Conservation (phyloP, 2,797 vertebrate genomes). For the Sciaenops ocellatus region DNA sequence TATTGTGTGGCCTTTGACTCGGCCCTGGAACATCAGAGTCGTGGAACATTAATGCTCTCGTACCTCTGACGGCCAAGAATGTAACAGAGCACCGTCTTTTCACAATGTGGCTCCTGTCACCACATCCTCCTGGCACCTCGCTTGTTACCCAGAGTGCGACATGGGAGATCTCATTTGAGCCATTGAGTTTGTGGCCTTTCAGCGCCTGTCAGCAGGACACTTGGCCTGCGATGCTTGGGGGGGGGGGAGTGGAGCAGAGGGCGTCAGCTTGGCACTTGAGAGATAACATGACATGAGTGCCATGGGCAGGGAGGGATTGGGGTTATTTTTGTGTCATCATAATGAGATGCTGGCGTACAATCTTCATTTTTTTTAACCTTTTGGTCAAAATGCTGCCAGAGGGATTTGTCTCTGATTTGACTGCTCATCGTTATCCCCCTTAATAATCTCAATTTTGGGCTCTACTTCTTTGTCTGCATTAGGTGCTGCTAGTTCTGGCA, state of each 20-base stretch:
- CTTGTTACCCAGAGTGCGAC: constrained; percentile 69
- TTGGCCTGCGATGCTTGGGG: constrained; percentile 16
- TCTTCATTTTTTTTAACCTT: not conserved
- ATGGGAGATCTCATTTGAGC: constrained; percentile 61
- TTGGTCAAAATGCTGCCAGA: constrained; percentile 28
- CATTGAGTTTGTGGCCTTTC: constrained; percentile 55
- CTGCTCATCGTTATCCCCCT: constrained; percentile 21
- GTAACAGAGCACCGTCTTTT: constrained; percentile 25
- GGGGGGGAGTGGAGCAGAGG: constrained; percentile 36
- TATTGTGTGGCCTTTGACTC: constrained; percentile 21
- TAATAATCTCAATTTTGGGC: not conserved
- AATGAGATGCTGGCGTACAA: constrained; percentile 20
- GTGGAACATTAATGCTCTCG: constrained; percentile 27
- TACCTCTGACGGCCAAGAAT: not conserved
- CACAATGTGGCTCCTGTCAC: constrained; percentile 51
- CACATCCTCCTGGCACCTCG: constrained; percentile 45
- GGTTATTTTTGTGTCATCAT: constrained; percentile 40
- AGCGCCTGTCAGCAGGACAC: constrained; percentile 50
- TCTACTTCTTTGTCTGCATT: constrained; percentile 25
- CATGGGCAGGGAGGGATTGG: constrained; percentile 20
- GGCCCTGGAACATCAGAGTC: constrained; percentile 1
- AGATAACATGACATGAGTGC: constrained; percentile 51
- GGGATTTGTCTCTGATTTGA: constrained; percentile 46
- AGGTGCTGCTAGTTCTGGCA: not conserved
- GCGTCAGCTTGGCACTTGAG: constrained; percentile 2